Base-by-base conservation (phyloP, 1,140 invertebrate species). In the Aphis gossypii region DNA sequence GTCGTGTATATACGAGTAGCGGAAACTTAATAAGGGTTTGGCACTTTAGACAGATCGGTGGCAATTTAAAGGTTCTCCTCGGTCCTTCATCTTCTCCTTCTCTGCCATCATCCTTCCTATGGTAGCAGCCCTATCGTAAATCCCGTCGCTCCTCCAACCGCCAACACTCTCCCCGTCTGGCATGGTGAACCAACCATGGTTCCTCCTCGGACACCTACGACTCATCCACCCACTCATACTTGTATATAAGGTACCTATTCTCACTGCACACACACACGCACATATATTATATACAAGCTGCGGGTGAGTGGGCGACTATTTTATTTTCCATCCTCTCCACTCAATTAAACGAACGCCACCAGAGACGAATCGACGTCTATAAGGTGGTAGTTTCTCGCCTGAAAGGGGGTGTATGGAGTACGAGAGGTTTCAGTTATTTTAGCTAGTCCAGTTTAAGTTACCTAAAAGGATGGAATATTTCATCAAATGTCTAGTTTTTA, bases 11-110 rank as follows among this genome's bases (percentile, higher is more conserved):
- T 76, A 92, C 91, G 51, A 84, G 82, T 86, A 18, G 76, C 92
- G 76, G 92, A 93, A 93, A 93, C 92, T 93, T 93, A 93, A 93
- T 93, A 93, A 93, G 92, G 92, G 92, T 93, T 93, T 93, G 92
- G 82, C 92, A 93, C 76, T 93, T 93, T 84, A 93, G 92, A 93
- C 92, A 86, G 92, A 93, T 93, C 76, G 92, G 92, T 93, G 92
- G 92, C 92, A 93, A 93, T 93, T 93, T 93, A 93, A 93, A 86
- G 92, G 92, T 93, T 83, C 51, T 93, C 76, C 48, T 56, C 76
- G 4, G 5, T n/a, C 35, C 30, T 46, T 25, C 30, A n/a, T 30
- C 14, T 38, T 5, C 6, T n/a, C n/a, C 2, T 8, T n/a, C 56
- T 2, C 0, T 25, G 0, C 6, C 44, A 11, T 11, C 84, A 11